Base-by-base conservation (phyloP, 2,888 invertebrate species). In the Agrochola lychnidis region DNA sequence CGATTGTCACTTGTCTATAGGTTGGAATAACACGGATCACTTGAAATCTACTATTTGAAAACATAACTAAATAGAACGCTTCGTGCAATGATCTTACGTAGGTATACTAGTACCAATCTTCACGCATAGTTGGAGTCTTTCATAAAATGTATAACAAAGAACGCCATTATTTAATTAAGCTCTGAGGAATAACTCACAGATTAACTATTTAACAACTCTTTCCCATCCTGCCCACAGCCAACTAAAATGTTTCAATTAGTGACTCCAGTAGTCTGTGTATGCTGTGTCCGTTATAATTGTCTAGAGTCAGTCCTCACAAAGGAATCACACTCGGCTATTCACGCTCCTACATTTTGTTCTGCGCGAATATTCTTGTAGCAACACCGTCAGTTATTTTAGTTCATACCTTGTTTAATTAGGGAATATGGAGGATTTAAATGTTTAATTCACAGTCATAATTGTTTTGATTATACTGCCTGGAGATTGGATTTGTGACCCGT, bases 221-320 rank as follows among this genome's bases (percentile, higher is more conserved):
- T 66, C 4, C 9, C 36, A 42, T 19, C 16, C 4, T 62, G 22
- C 14, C 30, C 25, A 45, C 45, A 81, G 40, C 14, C 19, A 51
- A 48, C 30, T 67, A 19, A 62, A 79, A 77, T 61, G 40, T 69
- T n/a, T 66, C 70, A 84, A 84, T 82, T 80, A 82, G 53, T 36
- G 56, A 64, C 56, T 63, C 51, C 62, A 57, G 69, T 40, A 53
- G 45, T 40, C 9, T 22, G 63, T 77, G 70, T 82, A 12, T 63
- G 48, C 83, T 73, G 62, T 51, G 62, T n/a, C 51, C 57, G 79
- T 30, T 61, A 59, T 81, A 81, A 81, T 81, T 73, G 68, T 61
- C 83, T 56, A 4, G 66, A 66, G 78, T 16, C 53, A 48, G 63
- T 80, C 73, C 36, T 53, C 14, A 74, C 74, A 73, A 70, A 79